Conservation (phyloP, 2,797 vertebrate genomes). For the Otolemur crassicaudatus region DNA sequence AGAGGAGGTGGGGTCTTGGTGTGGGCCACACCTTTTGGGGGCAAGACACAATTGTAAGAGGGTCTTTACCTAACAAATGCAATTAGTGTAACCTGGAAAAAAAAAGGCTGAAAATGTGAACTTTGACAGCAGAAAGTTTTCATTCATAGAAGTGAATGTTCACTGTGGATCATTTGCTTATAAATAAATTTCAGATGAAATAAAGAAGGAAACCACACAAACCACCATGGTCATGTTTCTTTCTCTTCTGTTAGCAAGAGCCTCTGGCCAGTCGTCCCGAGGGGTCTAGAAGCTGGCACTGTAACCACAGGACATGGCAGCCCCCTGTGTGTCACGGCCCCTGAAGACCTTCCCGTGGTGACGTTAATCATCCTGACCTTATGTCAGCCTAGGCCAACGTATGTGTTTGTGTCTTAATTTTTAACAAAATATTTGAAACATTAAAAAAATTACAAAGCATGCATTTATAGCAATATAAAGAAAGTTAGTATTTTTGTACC, state of each 20-base stretch:
- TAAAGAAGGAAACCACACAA: not conserved
- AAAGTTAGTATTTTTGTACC: not conserved
- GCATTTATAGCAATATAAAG: not conserved
- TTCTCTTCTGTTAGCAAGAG: not conserved
- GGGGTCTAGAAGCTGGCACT: too few species aligned
- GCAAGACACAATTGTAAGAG: too few species aligned
- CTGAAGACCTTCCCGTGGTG: not conserved
- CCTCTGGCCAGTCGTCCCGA: not conserved
- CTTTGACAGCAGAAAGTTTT: not conserved
- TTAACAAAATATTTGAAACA: not conserved
- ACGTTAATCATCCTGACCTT: too few species aligned
- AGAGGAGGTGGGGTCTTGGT: too few species aligned
- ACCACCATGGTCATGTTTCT: not conserved
- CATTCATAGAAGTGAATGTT: not conserved
- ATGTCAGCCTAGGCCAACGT: not conserved
- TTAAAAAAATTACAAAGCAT: not conserved
- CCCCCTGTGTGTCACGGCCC: not conserved
- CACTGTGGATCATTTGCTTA: not conserved
- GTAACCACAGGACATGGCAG: not conserved
- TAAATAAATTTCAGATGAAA: not conserved
- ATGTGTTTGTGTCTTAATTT: not conserved
- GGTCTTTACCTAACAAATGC: too few species aligned
- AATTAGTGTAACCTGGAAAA: too few species aligned
- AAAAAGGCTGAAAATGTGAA: not conserved
- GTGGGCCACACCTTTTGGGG: too few species aligned